phyloP scores from a whole-genome alignment of 2,888 invertebrate species.

The Eupithecia centaureata region DNA sequence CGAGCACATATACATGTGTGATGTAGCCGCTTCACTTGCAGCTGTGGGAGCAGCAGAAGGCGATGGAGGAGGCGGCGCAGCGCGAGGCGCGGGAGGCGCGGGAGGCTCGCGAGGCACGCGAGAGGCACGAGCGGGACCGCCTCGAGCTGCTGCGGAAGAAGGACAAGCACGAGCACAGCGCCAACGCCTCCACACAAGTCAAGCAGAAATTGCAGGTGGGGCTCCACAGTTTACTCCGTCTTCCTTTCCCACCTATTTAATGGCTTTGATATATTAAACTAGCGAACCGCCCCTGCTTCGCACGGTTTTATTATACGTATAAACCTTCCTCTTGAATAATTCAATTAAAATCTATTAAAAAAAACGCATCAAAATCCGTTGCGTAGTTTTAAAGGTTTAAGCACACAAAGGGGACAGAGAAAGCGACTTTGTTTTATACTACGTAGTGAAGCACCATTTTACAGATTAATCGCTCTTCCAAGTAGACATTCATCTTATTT shows the following conservation, averaged over 20 bases:
- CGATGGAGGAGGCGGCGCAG: constrained; percentile 91
- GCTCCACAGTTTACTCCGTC: neutral
- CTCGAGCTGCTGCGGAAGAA: constrained; percentile 95
- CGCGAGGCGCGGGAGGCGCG: constrained; percentile 92
- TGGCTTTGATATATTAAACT: too few species aligned
- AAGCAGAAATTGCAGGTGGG: constrained; percentile 95
- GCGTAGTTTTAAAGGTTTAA: too few species aligned
- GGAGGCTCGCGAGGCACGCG: constrained; percentile 86
- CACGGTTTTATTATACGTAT: too few species aligned
- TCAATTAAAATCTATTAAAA: too few species aligned
- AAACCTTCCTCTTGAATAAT: too few species aligned
- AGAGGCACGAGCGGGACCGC: constrained; percentile 90
- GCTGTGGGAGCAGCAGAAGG: constrained; percentile 96
- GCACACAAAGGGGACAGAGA: too few species aligned
- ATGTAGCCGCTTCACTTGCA: constrained; percentile 70
- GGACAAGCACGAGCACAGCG: constrained; percentile 97
- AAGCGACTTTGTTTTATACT: too few species aligned
- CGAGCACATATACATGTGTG: constrained; percentile 33
- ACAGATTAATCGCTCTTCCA: neutral
- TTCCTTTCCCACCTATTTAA: too few species aligned
- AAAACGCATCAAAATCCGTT: too few species aligned
- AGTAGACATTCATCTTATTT: neutral
- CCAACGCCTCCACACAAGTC: constrained; percentile 97
- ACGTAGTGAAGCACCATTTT: too few species aligned
- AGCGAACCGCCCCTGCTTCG: too few species aligned